Evolutionary conservation across 2,113 vertebrate species (phyloP).

Genomic region (Nothocercus nigrocapillus): DNA sequence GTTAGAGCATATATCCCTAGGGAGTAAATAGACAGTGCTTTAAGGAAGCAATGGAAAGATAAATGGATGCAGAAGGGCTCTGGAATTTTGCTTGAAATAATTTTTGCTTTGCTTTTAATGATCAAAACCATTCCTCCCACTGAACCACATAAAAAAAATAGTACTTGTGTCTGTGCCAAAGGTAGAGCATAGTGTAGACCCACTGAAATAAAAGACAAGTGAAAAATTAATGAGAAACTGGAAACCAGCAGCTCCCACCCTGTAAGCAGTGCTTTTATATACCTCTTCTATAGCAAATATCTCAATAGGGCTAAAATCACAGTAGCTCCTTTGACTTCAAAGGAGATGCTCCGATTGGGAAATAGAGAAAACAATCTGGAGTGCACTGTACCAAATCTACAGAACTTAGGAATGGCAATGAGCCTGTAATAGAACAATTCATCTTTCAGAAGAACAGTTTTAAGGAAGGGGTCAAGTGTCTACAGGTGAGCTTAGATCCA

Average conservation of each 20-base stretch:
- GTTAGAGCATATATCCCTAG: constrained; percentile 54
- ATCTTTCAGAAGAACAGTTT: neutral
- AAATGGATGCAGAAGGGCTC: constrained; percentile 54
- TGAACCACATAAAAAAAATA: constrained; percentile 64
- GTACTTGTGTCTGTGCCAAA: constrained; percentile 53
- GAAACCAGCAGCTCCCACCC: constrained; percentile 46
- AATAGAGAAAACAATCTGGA: constrained; percentile 15
- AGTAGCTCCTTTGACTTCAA: constrained; percentile 61
- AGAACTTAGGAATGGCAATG: neutral
- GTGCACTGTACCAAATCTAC: neutral
- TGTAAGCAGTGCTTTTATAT: constrained; percentile 65
- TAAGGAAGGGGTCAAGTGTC: neutral
- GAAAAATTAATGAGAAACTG: constrained; percentile 65
- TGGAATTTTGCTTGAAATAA: constrained; percentile 67
- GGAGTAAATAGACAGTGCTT: constrained; percentile 57
- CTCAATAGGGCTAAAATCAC: constrained; percentile 61
- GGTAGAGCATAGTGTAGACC: constrained; percentile 41
- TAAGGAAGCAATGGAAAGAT: constrained; percentile 60
- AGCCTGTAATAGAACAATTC: neutral
- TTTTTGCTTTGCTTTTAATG: constrained; percentile 66
- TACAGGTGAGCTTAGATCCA: neutral
- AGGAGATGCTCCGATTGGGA: neutral
- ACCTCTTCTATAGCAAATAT: constrained; percentile 36
- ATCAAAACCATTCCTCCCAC: constrained; percentile 69
- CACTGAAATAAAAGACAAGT: constrained; percentile 52